These are phyloP conservation scores for Pristionchus exspectatus DNA, from an alignment of 2,888 invertebrate genomes.

Conservation along the genomic window DNA sequence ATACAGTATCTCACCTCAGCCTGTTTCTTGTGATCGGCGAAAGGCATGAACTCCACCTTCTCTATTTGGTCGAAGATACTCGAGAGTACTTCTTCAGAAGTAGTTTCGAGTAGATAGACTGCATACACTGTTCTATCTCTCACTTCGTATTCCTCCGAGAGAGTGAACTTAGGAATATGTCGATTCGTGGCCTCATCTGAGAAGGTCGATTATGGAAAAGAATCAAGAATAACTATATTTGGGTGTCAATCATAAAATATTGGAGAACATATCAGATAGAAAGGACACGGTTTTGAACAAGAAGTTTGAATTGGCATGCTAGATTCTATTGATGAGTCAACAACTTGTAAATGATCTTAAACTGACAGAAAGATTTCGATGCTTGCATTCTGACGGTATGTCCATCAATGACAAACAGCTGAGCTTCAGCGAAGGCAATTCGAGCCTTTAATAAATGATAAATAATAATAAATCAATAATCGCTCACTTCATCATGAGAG, in stretches of 20 bases:
- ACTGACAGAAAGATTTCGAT: slow-evolving; percentile 48
- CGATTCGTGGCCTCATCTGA: slow-evolving; percentile 26
- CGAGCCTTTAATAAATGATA: slow-evolving; percentile 26
- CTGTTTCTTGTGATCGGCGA: neutral
- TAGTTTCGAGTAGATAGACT: slow-evolving; percentile 10
- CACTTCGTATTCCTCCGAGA: neutral
- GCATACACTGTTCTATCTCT: slow-evolving; percentile 37
- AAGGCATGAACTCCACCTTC: slow-evolving; percentile 11
- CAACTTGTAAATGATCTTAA: neutral
- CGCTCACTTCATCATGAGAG: slow-evolving; percentile 38
- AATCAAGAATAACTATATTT: neutral
- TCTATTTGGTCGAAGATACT: slow-evolving; percentile 4
- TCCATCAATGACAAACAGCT: slow-evolving; percentile 34
- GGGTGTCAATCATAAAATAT: too few species aligned
- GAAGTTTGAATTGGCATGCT: too few species aligned
- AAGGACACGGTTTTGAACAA: too few species aligned
- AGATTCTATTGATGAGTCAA: too few species aligned
- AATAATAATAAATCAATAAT: neutral
- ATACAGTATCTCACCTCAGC: slow-evolving; percentile 21
- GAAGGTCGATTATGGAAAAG: neutral
- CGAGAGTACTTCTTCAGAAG: neutral
- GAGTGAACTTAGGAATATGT: neutral
- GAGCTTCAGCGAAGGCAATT: slow-evolving; percentile 33
- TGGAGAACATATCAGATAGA: too few species aligned
- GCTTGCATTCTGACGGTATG: neutral